Base-by-base conservation (phyloP, 1,140 invertebrate species). In the Nephila pilipes region DNA sequence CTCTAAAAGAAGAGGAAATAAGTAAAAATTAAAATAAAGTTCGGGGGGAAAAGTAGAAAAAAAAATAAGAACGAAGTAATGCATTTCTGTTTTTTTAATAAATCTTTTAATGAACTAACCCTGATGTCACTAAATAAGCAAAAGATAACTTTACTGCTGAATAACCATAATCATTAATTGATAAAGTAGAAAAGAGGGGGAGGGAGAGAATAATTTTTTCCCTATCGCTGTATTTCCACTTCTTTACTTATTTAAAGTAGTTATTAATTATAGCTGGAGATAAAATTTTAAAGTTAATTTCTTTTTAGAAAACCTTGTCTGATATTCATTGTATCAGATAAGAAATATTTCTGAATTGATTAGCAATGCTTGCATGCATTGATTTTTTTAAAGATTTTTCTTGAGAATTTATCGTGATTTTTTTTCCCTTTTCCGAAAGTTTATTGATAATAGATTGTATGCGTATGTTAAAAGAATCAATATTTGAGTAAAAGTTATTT, bases 131-230 rank as follows among this genome's bases (percentile, higher is more conserved):
- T 80, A 80, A 80, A 80, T 46, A 80, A 80, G 75, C 16, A 80
- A 80, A 80, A 80, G 36, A 20, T 6, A 46, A 16, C 14, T 46
- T 79, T 80, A 25, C 18, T 16, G 75, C 38, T 32, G 38, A 80
- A 80, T 80, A 36, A 10, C 75, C 75, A 38, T 80, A 80, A 46
- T 80, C 75, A 22, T 46, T 80, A 80, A 80, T 80, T 80, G 75
- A 80, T 80, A 65, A 65, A 25, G 6, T 32, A 46, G 18, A 80
- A 46, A 32, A 79, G n/a, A n/a, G n/a, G n/a, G n/a, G n/a, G n/a
- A 18, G 12, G 16, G 12, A 6, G 3, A 3, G 14, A 36, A 20
- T 80, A 12, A 38, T 46, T 80, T 80, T 46, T 38, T 46, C 75
- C 20, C 32, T 80, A 80, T 80, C 75, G 75, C 25, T 22, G 16